phyloP scores from a whole-genome alignment of 2,797 vertebrate genomes.

The Manis javanica region DNA sequence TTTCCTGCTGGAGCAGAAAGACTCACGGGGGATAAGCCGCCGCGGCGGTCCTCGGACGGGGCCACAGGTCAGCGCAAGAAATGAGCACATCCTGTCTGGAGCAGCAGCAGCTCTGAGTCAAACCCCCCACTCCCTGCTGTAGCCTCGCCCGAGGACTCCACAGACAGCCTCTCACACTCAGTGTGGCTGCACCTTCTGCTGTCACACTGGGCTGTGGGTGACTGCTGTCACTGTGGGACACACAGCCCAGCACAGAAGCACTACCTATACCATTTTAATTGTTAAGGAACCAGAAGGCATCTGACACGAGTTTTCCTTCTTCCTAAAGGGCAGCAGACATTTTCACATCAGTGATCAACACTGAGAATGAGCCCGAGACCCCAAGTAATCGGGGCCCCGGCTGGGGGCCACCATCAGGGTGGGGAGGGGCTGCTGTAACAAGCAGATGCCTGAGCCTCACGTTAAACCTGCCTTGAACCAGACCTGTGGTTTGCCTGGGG shows the following conservation, averaged over 20 bases:
- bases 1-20: too few relatives aligned
- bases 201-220: too few relatives aligned
- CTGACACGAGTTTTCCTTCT: not conserved
- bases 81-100: too few relatives aligned
- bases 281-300: not conserved
- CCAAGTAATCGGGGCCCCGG: not conserved
- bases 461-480: not conserved
- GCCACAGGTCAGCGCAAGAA: too few relatives aligned
- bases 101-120: too few relatives aligned
- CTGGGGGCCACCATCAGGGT: accelerated
- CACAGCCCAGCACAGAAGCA: not conserved
- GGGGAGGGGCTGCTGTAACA: not conserved
- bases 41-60: not conserved
- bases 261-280: accelerated
- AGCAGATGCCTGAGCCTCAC: not conserved
- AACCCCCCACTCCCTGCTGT: too few relatives aligned
- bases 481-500: too few relatives aligned
- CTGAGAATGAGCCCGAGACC: too few relatives aligned
- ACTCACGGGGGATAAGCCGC: not conserved
- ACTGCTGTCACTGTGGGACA: too few relatives aligned
- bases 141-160: too few relatives aligned
- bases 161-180: too few relatives aligned
- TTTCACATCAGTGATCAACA: not conserved
- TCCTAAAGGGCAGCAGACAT: not conserved
- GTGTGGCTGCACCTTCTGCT: too few relatives aligned